Percentiles rank a stretch among this genome's conserved stretches.
Conservation (phyloP, 2,888 invertebrate species). For the Papilio protenor region DNA sequence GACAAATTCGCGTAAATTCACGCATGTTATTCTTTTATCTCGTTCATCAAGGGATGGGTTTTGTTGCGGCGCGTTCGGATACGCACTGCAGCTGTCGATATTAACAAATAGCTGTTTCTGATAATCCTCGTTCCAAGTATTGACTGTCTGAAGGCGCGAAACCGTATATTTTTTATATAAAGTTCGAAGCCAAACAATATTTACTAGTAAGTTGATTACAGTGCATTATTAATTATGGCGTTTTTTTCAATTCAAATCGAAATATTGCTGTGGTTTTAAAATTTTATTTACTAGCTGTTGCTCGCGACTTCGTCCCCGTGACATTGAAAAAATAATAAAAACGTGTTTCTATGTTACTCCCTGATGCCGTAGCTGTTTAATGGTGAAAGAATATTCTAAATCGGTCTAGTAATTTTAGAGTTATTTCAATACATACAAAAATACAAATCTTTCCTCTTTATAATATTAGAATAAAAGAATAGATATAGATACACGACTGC, state of each 20-base stretch:
- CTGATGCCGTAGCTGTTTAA: too few relatives aligned
- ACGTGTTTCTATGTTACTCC: too few relatives aligned
- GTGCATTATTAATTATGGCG: not conserved
- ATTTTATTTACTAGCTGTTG: not conserved
- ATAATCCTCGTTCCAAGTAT: slow-evolving; percentile 63
- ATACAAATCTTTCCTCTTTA: too few relatives aligned
- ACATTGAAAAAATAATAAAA: too few relatives aligned
- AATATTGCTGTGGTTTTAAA: not conserved
- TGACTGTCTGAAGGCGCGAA: slow-evolving; percentile 38
- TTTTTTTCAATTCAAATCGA: not conserved
- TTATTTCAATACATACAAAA: too few relatives aligned
- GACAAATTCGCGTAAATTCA: slow-evolving; percentile 45
- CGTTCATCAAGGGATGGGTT: slow-evolving; percentile 70
- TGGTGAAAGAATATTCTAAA: too few relatives aligned
- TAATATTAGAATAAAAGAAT: not conserved
- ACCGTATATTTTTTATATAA: slow-evolving; percentile 46
- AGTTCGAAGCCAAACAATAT: slow-evolving; percentile 36
- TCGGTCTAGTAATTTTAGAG: too few relatives aligned
- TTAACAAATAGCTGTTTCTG: slow-evolving; percentile 68
- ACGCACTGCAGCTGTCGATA: slow-evolving; percentile 75
- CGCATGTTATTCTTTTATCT: slow-evolving; percentile 67
- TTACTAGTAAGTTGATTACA: slow-evolving; percentile 28
- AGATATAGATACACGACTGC: not conserved
- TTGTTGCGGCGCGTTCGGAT: slow-evolving; percentile 72
- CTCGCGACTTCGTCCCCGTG: too few relatives aligned